Base-by-base conservation (phyloP, 2,797 vertebrate species). In the Streptopelia turtur region DNA sequence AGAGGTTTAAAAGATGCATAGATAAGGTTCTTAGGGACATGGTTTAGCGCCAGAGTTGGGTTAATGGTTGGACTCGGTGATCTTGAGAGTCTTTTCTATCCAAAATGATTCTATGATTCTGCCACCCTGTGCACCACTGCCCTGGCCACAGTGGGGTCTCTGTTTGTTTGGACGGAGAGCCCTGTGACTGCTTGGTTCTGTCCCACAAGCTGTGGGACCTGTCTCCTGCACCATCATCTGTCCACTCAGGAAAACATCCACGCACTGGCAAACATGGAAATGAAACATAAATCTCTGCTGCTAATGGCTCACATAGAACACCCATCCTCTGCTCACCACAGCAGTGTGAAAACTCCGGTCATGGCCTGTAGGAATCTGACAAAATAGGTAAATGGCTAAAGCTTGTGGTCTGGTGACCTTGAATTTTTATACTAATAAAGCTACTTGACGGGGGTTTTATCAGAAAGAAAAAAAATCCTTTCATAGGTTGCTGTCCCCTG, bases 301-400 rank as follows among this genome's bases (percentile, higher is more conserved):
- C 33, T 65, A 50, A 35, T 0, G 1, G 35, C 45, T 76, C 78
- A 39, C 3, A 1, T 10, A 74, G 18, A 45, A 16, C 66, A 59
- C 33, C 2, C 2, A 0, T 50, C 33, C 37, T 52, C 74, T 61
- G 76, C 59, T 47, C 22, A 8, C 31, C 0, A 0, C 0, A 1
- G 27, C 74, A 16, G 24, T 0, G 0, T 27, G 59, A 45, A 90
- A 88, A 52, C 28, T 39, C 27, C 5, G 7, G 74, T 7, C 0
- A 0, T 59, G 74, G 55, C 33, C 56, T 59, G n/a, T 50, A 55
- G 56, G 79, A 93, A 80, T 69, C 64, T 87, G 25, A 43, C 27
- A 64, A 72, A 92, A 68, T 20, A 82, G 37, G 72, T 22, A 45
- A 83, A 87, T 45, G 50, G 28, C 56, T 80, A 41, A 83, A 61